Conservation (phyloP, 2,888 invertebrate genomes). For the Acleris holmiana region DNA sequence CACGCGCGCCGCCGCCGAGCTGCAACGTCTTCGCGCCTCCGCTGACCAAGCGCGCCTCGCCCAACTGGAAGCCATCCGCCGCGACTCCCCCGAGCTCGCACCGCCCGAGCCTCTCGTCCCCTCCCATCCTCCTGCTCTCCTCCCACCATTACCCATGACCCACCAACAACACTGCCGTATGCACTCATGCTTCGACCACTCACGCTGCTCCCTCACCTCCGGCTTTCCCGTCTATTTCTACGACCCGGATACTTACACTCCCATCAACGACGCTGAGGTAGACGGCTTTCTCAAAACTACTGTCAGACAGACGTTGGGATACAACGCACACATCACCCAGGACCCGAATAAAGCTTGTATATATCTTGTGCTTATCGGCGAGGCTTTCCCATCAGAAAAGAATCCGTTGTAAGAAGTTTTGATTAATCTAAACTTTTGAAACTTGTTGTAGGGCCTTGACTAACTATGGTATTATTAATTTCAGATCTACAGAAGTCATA, state of each 20-base stretch:
- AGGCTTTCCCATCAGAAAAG: slow-evolving; percentile 85
- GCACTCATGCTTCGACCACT: slow-evolving; percentile 97
- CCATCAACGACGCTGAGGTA: slow-evolving; percentile 88
- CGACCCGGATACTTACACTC: slow-evolving; percentile 90
- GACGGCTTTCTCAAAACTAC: slow-evolving; percentile 94
- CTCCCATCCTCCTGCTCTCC: slow-evolving; percentile 78
- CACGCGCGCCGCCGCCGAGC: slow-evolving; percentile 91
- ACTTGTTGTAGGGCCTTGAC: background rate
- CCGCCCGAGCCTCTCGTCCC: slow-evolving; percentile 91
- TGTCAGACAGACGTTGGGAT: slow-evolving; percentile 91
- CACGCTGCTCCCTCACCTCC: slow-evolving; percentile 95
- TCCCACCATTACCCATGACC: slow-evolving; percentile 73
- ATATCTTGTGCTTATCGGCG: slow-evolving; percentile 93
- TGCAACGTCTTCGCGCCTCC: slow-evolving; percentile 94
- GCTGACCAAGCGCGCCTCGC: slow-evolving; percentile 96
- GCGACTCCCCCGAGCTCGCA: slow-evolving; percentile 95
- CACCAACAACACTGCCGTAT: slow-evolving; percentile 88
- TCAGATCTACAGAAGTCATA: slow-evolving; percentile 60
- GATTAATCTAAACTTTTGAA: background rate
- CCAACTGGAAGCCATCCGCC: slow-evolving; percentile 93
- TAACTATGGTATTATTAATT: slow-evolving; percentile 40
- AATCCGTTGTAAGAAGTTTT: slow-evolving; percentile 58
- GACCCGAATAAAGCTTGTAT: slow-evolving; percentile 95
- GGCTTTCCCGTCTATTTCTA: slow-evolving; percentile 97
- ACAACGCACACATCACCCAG: slow-evolving; percentile 93